Base-by-base conservation (phyloP, 2,113 vertebrate species). In the Otocyon megalotis region DNA sequence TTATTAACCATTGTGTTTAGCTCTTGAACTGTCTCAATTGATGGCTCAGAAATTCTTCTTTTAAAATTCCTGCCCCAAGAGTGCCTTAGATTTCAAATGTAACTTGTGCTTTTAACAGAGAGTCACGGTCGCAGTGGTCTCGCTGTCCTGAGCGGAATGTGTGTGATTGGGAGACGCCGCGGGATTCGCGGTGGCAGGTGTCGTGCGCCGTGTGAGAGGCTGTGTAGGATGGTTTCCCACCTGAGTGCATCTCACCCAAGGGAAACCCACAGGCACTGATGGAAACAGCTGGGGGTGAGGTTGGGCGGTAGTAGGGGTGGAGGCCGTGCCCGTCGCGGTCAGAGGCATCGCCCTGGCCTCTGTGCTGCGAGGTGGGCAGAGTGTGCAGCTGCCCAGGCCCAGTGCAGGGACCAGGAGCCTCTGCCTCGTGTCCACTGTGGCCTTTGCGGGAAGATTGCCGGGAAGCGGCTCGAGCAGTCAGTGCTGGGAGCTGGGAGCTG, bases 1-100 rank as follows among this genome's bases (percentile, higher is more conserved):
- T 69, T 91, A 69, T 53, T 88, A 72, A 54, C 69, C 7, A 62
- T 86, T 86, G 20, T 86, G 26, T 93, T 85, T 62, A 79, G 37
- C 35, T 89, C 58, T 86, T 77, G 65, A 58, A 37, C 20, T 10
- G 32, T 89, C 69, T 94, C 30, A 88, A 17, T 65, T 82, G 28
- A 48, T 97, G 82, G 48, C 82, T 79, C 65, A 96, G 72, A 93
- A 88, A 74, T 96, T 62, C 32, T 60, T 81, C 62, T 17, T 94
- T 74, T 82, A 85, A 88, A 79, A 56, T 32, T 1, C n/a, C 87
- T 86, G n/a, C 58, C 14, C 54, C 28, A n/a, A 48, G 37, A 87
- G 24, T 80, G 20, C 54, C 24, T 81, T 86, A 22, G n/a, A 69
- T 95, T 89, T 95, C 62, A 92, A 35, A 74, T 63, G 7, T 69